phyloP scores from a whole-genome alignment of 2,888 invertebrate species.

The Neocrepidodera transversa region DNA sequence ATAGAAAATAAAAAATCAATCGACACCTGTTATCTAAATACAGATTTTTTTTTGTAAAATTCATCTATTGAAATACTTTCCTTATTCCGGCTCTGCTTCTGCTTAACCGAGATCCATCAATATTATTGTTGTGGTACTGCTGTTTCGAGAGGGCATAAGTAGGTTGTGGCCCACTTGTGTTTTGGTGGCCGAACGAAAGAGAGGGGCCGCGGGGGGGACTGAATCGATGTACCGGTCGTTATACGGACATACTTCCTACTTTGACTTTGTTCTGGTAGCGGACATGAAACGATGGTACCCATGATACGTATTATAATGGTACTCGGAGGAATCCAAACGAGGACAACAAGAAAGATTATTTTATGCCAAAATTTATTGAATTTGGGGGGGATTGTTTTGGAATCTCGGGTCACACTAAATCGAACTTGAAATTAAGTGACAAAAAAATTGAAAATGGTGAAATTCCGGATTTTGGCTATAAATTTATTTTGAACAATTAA shows the following conservation, averaged over 20 bases:
- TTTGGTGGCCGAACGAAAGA: constrained; percentile 18
- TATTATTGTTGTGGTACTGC: constrained; percentile 5
- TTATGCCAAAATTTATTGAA: neutral
- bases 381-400: too few species aligned
- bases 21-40: too few species aligned
- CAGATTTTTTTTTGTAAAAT: too few species aligned
- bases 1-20: too few species aligned
- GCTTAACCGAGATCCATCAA: neutral
- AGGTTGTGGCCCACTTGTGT: constrained; percentile 23
- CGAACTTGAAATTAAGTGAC: too few species aligned
- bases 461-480: too few species aligned
- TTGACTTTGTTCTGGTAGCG: constrained; percentile 42
- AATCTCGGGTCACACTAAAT: too few species aligned
- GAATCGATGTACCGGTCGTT: constrained; percentile 40
- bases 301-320: constrained; percentile 1
- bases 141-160: constrained; percentile 4
- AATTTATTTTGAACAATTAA: too few species aligned
- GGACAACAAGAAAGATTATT: constrained; percentile 23
- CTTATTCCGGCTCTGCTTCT: neutral
- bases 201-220: constrained; percentile 41
- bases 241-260: constrained; percentile 60
- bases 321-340: constrained; percentile 12
- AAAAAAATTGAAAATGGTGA: too few species aligned
- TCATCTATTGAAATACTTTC: too few species aligned
- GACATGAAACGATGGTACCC: constrained; percentile 49